These are phyloP conservation scores for Anastrepha obliqua DNA, from an alignment of 1,140 invertebrate species.

Conservation along the genomic window DNA sequence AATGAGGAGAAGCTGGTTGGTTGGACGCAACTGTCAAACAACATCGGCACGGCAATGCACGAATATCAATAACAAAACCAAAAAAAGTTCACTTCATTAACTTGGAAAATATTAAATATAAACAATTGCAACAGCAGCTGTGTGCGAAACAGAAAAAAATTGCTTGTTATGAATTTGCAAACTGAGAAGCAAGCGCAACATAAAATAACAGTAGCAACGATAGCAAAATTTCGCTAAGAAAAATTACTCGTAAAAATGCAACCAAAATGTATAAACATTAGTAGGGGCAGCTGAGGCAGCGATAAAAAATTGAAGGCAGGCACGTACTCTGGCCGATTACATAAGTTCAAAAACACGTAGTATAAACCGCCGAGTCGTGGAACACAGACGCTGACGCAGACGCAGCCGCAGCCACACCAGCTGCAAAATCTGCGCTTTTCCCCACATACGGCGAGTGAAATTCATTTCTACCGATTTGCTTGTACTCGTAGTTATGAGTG, in stretches of 20 bases:
- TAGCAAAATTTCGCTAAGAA: not conserved
- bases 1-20: not conserved
- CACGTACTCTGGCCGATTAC: constrained; percentile 37
- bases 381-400: not conserved
- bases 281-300: not conserved
- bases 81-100: constrained; percentile 6
- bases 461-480: constrained; percentile 19
- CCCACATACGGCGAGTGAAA: not conserved
- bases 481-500: not conserved
- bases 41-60: not conserved
- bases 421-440: not conserved
- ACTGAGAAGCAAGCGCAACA: not conserved
- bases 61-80: not conserved
- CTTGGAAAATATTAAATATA: constrained; percentile 35
- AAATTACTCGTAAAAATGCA: constrained; percentile 18
- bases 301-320: not conserved
- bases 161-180: constrained; percentile 12
- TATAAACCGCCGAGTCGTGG: not conserved
- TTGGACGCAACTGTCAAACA: not conserved
- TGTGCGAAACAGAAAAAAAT: not conserved
- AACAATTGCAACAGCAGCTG: not conserved
- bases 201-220: not conserved
- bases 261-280: not conserved
- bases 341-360: constrained; percentile 19
- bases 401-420: not conserved